phyloP scores from a whole-genome alignment of 2,888 invertebrate species.

The Mythimna loreyi region DNA sequence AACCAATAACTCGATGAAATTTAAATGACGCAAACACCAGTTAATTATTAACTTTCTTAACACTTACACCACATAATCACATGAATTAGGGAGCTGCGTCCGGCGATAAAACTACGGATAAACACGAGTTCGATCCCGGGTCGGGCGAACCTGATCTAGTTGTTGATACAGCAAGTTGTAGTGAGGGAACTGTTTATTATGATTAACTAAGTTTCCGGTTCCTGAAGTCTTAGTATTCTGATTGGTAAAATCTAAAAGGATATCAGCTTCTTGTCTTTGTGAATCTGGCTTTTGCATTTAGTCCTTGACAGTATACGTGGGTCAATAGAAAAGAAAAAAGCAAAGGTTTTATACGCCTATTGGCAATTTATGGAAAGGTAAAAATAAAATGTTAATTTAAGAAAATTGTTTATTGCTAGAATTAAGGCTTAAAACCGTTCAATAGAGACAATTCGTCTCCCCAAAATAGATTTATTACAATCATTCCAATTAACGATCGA shows the following conservation, averaged over 20 bases:
- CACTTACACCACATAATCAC: slow-evolving; percentile 54
- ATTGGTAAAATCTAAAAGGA: not conserved
- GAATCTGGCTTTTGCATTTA: no score
- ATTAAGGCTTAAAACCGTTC: no score
- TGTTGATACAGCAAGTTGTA: slow-evolving; percentile 23
- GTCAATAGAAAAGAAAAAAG: no score
- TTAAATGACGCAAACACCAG: slow-evolving; percentile 45
- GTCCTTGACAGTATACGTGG: no score
- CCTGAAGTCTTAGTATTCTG: not conserved
- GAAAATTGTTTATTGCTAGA: no score
- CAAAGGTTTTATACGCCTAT: no score
- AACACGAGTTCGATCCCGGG: slow-evolving; percentile 50
- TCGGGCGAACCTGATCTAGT: slow-evolving; percentile 1
- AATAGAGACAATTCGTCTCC: no score
- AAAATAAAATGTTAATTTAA: no score
- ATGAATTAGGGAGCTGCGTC: slow-evolving; percentile 51
- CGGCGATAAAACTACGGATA: slow-evolving; percentile 55
- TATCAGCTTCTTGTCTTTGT: not conserved
- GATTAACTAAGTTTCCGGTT: not conserved
- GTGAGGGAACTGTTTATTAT: slow-evolving; percentile 3
- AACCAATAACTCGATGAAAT: slow-evolving; percentile 24
- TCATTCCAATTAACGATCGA: not conserved
- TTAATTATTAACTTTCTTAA: slow-evolving; percentile 49
- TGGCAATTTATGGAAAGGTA: no score
- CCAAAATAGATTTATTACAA: not conserved